Conservation (phyloP, 2,888 invertebrate genomes). For the Metacarcinus magister region DNA sequence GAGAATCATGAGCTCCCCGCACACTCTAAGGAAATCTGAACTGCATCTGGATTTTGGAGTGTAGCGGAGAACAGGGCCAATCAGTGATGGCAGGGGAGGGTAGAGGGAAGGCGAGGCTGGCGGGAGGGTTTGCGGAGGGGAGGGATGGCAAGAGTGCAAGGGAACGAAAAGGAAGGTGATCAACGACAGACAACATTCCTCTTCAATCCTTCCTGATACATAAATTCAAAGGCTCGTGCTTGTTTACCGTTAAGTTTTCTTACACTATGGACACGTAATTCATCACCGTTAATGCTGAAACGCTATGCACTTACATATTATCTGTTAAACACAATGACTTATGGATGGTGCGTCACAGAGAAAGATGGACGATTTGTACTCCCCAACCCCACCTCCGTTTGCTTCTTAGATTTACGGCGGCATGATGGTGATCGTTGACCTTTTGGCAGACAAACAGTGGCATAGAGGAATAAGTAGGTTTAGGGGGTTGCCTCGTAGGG, state of each 20-base stretch:
- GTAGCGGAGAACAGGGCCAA: neutral
- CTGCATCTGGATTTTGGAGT: neutral
- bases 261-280: neutral
- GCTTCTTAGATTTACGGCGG: neutral
- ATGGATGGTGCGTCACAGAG: too few relatives aligned
- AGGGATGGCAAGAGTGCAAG: neutral
- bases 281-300: neutral
- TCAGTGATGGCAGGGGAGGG: neutral
- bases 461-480: neutral
- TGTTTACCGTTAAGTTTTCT: neutral
- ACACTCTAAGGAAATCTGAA: neutral
- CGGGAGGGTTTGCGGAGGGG: neutral
- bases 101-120: neutral
- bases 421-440: neutral
- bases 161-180: neutral
- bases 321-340: too few relatives aligned
- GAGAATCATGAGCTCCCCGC: neutral
- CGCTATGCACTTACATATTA: too few relatives aligned
- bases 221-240: neutral
- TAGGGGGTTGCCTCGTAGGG: neutral
- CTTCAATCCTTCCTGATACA: neutral
- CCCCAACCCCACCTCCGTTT: neutral
- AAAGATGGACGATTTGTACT: too few relatives aligned
- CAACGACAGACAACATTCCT: neutral
- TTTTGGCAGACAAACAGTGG: neutral